Percentiles rank a stretch among this genome's conserved stretches.
Conservation (phyloP, 2,888 invertebrate species). For the Clepsis dumicolana region DNA sequence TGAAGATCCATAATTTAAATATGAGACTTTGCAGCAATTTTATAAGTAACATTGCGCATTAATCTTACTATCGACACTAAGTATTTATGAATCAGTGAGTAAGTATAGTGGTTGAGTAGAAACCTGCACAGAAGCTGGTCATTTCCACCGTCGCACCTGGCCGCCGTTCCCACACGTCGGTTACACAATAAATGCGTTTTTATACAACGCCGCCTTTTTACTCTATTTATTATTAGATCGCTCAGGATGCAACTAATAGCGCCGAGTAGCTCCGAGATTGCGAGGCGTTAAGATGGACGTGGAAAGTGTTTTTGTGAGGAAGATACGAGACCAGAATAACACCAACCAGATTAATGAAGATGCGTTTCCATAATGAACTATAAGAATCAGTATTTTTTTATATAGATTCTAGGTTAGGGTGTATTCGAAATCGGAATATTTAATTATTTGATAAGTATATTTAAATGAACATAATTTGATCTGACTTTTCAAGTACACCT, state of each 20-base stretch:
- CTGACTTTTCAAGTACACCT: neutral
- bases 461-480: no score
- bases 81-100: constrained; percentile 30
- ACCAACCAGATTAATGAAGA: neutral
- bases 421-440: no score
- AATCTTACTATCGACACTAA: neutral
- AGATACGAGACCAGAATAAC: constrained; percentile 9
- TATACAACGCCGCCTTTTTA: constrained; percentile 64
- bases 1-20: no score
- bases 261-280: constrained; percentile 44
- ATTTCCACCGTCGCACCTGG: constrained; percentile 65
- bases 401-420: neutral
- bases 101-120: constrained; percentile 17
- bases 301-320: constrained; percentile 30
- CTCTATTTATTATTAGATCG: constrained; percentile 61
- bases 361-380: neutral
- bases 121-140: constrained; percentile 39
- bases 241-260: constrained; percentile 66
- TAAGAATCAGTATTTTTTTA: neutral
- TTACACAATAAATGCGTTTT: constrained; percentile 77
- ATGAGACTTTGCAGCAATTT: no score
- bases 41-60: neutral
- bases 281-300: constrained; percentile 32
- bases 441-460: no score
- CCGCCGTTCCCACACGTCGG: constrained; percentile 73